Conservation (phyloP, 2,113 vertebrate species). For the Diphyllodes magnificus region DNA sequence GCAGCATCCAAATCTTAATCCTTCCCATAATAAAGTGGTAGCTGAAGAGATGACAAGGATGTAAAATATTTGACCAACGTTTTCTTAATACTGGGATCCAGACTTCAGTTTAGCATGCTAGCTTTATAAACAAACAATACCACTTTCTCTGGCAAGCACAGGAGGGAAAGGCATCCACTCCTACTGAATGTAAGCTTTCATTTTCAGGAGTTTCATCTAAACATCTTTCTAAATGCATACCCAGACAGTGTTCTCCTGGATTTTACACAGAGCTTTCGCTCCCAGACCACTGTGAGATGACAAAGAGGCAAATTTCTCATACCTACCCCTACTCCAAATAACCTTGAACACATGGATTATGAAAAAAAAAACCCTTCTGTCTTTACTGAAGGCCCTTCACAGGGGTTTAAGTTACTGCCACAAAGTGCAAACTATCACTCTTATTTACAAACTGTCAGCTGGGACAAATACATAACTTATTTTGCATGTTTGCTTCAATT, state of each 20-base stretch:
- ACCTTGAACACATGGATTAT: not conserved
- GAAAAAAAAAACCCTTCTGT: not conserved
- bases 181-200: conserved; percentile 19
- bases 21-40: conserved; percentile 52
- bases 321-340: not conserved
- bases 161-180: conserved; percentile 1
- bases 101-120: not conserved
- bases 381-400: not conserved
- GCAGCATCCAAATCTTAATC: conserved; percentile 44
- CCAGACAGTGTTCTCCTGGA: accelerated
- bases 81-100: conserved; percentile 39
- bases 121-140: conserved; percentile 46
- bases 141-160: conserved; percentile 2
- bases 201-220: not conserved
- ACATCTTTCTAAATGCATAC: not conserved
- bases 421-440: not conserved
- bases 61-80: conserved; percentile 42
- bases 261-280: not conserved
- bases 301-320: not conserved
- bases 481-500: not conserved
- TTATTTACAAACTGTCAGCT: not conserved
- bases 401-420: not conserved
- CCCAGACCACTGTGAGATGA: not conserved
- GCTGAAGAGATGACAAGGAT: conserved; percentile 53
- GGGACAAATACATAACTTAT: not conserved